Evolutionary conservation across 2,888 invertebrate genomes (phyloP).

Genomic region (Tyria jacobaeae): DNA sequence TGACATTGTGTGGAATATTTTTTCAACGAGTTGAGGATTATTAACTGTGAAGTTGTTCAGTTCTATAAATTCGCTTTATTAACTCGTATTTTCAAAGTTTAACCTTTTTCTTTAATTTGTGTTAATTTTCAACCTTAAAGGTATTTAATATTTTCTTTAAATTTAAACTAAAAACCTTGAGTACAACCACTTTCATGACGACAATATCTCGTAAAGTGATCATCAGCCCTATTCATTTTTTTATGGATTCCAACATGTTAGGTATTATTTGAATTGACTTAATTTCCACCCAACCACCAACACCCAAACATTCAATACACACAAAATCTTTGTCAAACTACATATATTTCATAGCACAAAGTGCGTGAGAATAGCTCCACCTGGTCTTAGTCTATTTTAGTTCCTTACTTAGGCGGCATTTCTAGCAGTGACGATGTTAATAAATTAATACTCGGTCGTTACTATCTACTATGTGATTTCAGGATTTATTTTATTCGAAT

Average conservation of each 20-base stretch:
- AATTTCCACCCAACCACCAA: too few species aligned
- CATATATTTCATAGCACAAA: not conserved
- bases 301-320: too few species aligned
- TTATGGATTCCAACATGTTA: too few species aligned
- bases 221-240: too few species aligned
- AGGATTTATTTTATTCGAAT: not conserved
- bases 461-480: not conserved
- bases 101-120: too few species aligned
- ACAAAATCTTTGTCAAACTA: too few species aligned
- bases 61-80: not conserved
- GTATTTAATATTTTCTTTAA: too few species aligned
- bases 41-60: not conserved
- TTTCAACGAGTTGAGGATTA: not conserved
- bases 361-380: not conserved
- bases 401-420: not conserved
- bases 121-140: too few species aligned
- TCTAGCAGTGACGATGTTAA: not conserved
- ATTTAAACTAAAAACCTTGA: too few species aligned
- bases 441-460: not conserved
- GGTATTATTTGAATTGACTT: too few species aligned
- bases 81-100: not conserved
- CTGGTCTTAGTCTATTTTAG: not conserved
- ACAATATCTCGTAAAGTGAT: too few species aligned
- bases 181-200: too few species aligned
- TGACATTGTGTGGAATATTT: not conserved